Evolutionary conservation across 2,888 invertebrate species (phyloP), one percentile per base, ranked within the genome.

Genomic region (Andrena hattorfiana): DNA sequence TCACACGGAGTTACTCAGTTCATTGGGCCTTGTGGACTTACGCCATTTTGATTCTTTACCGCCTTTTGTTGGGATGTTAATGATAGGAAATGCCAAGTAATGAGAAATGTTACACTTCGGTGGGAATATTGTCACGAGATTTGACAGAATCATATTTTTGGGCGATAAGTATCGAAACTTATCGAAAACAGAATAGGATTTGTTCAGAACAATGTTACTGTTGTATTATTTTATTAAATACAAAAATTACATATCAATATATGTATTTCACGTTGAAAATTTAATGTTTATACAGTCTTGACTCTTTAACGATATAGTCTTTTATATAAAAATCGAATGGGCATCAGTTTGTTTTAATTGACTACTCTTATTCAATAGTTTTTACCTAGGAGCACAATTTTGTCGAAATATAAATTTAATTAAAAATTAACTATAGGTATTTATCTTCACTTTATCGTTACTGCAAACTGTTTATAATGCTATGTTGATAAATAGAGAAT

Each of bases 61-160:
- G n/a, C 7, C n/a, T 10, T 20, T 51, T 1, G 23, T 26, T 16
- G 26, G 30, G 32, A 23, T 7, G 6, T 70, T 23, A 54, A 26
- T 28, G 20, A 62, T 4, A 10, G 49, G 42, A 32, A n/a, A 23
- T 6, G 51, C 35, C 28, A 62, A 74, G 60, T 20, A 60, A 30
- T n/a, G 42, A 78, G 48, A n/a, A 56, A 63, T 32, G 56, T 77
- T 69, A 8, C 30, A 49, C n/a, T 28, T 2, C 59, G 59, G 64
- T 70, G 64, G 64, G 63, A 77, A 60, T 79, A 77, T 70, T 77
- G 77, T 70, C 64, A 66, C 77, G 49, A 42, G 16, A 0, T 1
- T 69, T 8, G 35, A n/a, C n/a, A n/a, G n/a, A n/a, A n/a, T n/a
- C n/a, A n/a, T n/a, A n/a, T n/a, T n/a, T n/a, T n/a, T n/a, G n/a